Evolutionary conservation across 2,113 vertebrate species (phyloP), one percentile per base, ranked within the genome.

Genomic region (Eira barbara): DNA sequence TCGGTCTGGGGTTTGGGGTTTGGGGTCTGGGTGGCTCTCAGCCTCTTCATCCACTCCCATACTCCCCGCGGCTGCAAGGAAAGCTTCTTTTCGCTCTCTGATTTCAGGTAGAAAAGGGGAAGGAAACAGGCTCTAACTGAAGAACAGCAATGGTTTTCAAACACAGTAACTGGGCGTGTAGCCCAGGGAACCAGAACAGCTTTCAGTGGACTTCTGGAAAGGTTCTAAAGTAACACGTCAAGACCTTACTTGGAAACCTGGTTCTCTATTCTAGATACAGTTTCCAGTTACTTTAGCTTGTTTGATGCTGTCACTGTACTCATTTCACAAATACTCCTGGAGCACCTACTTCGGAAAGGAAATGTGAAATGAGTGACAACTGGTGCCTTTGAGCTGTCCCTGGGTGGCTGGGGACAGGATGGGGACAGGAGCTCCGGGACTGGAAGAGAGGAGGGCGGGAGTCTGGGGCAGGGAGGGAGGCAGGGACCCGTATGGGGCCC

Each of bases 401-500:
- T 42, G 36, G 39, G 36, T 25, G 69, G 4, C 69, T 39, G 2
- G 23, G 67, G n/a, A 36, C n/a, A 21, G 67, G 67, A 8, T 42
- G 3, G 39, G 31, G 31, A 76, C 25, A 45, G 73, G 73, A 8
- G 39, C 73, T 76, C 23, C 5, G 1, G 71, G 11, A 74, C 36
- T 14, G 1, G 36, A 42, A 73, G 36, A 13, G 71, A 67, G 2
- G 4, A 63, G 39, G 8, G 14, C 5, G 2, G 23, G 8, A 25
- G 15, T 1, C 45, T 23, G 18, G 34, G 61, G 29, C 0, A 3
- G 23, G 18, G 6, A 65, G 25, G 20, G 25, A 12, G 10, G 31
- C 47, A 39, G 63, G 29, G 3, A 2, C 23, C 45, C 18, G 0
- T 6, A 3, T 1, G 13, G 12, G 23, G 31, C 49, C 10, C 29